Base-by-base conservation (phyloP, 2,888 invertebrate species). In the Bellardia bayeri region DNA sequence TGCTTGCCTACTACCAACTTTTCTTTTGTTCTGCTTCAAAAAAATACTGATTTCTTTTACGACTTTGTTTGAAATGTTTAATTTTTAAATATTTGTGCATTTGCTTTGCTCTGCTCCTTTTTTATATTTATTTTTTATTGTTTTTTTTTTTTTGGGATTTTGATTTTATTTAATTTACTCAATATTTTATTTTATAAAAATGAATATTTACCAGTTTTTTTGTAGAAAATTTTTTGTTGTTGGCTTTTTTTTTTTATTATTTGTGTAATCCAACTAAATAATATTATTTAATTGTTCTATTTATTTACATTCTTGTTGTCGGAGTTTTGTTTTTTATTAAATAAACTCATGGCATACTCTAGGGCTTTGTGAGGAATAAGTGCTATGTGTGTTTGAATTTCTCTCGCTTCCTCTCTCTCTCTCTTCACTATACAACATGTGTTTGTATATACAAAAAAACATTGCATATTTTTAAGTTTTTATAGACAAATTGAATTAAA, bases 251-350 rank as follows among this genome's bases (percentile, higher is more conserved):
- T 49, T 56, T 37, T 56, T 1, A 40, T 5, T 61, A 56, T 66
- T 11, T 64, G 42, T 64, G 37, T 23, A 49, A 79, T 16, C 42
- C 13, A 61, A 42, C 51, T 80, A 68, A 85, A 85, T 84, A 51
- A 72, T 72, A 84, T 79, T 66, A 84, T 79, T 79, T 74, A 80
- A 80, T 85, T 85, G 79, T 68, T 66, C 51, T 79, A 79, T 84
- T 84, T 79, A 79, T 84, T 58, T 79, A 42, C 79, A 74, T 84
- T 56, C 68, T 84, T 85, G 37, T 71, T 76, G 56, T 33, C 7
- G 14, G 9, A 30, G 56, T 45, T 56, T 72, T 37, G 61, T 72
- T 64, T 30, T 58, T 79, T 30, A 72, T 63, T 58, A 58, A 51
- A 82, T 66, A 82, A 82, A 86, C 82, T 68, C 74, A 72, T 80